Conservation (phyloP, 2,797 vertebrate genomes). For the Sebastolobus alascanus region DNA sequence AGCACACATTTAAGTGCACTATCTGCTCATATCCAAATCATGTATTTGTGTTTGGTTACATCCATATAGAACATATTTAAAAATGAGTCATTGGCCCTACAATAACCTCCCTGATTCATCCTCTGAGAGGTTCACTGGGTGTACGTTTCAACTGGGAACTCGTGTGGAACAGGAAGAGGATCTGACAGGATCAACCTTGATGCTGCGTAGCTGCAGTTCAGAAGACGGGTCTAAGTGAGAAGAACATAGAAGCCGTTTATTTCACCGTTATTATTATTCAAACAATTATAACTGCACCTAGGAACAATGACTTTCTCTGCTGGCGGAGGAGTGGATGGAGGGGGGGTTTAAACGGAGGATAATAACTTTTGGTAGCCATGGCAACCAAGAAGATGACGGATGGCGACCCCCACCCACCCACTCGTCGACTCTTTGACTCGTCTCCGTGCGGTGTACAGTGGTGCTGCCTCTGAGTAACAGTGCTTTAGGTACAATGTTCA, state of each 20-base stretch:
- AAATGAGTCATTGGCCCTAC: background rate
- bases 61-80: background rate
- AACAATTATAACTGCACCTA: conserved; percentile 54
- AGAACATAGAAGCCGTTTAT: conserved; percentile 23
- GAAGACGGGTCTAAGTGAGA: conserved; percentile 8
- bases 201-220: background rate
- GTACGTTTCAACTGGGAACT: background rate
- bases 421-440: background rate
- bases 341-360: conserved; percentile 10
- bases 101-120: background rate
- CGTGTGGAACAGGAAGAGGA: background rate
- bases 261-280: conserved; percentile 48
- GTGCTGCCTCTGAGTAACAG: background rate
- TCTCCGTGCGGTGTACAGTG: background rate
- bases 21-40: background rate
- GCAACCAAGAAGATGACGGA: conserved; percentile 26
- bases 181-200: conserved; percentile 4
- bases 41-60: background rate
- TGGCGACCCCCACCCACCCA: conserved; percentile 7
- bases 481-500: background rate
- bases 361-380: conserved; percentile 39
- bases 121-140: background rate
- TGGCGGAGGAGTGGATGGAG: conserved; percentile 4
- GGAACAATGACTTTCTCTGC: conserved; percentile 46
- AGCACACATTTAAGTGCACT: background rate